Percentiles rank a stretch among this genome's conserved stretches.
phyloP scores from a whole-genome alignment of 2,888 invertebrate genomes.

The Cremastinae sp. region DNA sequence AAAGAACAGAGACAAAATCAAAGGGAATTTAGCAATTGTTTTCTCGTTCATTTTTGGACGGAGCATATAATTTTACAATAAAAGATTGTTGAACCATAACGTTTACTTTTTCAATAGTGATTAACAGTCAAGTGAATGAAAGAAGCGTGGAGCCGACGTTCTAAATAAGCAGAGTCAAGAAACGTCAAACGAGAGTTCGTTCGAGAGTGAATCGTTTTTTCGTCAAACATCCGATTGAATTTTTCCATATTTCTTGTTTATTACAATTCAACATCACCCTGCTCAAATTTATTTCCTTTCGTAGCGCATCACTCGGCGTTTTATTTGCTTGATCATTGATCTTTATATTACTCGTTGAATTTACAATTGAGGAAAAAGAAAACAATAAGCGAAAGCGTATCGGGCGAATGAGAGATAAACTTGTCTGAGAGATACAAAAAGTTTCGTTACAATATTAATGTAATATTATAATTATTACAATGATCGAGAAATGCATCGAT shows the following conservation, averaged over 20 bases:
- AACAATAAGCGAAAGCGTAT: conserved; percentile 32
- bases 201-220: conserved; percentile 8
- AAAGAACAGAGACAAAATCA: conserved; percentile 3
- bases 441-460: conserved; percentile 44
- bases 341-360: conserved; percentile 45
- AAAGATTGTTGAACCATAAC: conserved; percentile 6
- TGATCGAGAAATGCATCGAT: background rate
- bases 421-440: conserved; percentile 41
- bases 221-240: too few species aligned
- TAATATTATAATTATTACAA: conserved; percentile 55
- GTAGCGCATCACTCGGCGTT: background rate
- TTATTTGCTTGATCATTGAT: background rate
- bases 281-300: background rate
- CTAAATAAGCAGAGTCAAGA: background rate
- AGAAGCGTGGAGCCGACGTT: background rate
- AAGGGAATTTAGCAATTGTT: conserved; percentile 13
- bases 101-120: too few species aligned
- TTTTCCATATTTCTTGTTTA: conserved; percentile 25
- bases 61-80: conserved; percentile 41
- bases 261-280: conserved; percentile 32
- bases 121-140: conserved; percentile 2
- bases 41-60: conserved; percentile 51
- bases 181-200: background rate
- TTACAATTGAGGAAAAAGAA: conserved; percentile 49
- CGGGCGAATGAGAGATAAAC: conserved; percentile 16